Base-by-base conservation (phyloP, 1,140 invertebrate species). In the Solenopsis fugax region DNA sequence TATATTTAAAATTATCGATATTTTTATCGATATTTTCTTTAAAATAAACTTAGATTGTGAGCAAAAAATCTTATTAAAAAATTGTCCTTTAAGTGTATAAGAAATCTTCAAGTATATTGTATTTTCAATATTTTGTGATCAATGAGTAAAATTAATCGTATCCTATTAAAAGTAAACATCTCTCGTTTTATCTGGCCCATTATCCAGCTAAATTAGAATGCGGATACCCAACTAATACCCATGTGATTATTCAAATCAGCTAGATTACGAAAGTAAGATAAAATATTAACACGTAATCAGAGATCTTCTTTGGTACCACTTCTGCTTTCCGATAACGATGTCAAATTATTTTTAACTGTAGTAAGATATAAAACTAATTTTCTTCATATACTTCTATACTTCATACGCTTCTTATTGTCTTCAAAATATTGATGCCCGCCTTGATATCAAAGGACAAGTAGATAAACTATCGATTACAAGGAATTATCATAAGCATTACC, bases 131-230 rank as follows among this genome's bases (percentile, higher is more conserved):
- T 52, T 65, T 13, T 10, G n/a, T 77, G 2, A n/a, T 29, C 4
- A 67, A 67, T 67, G 16, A 16, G n/a, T 67, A 21, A 65, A 67
- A 67, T 34, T 52, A 78, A 48, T 1, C 45, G 24, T 65, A 34
- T 67, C 4, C 45, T 16, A 34, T 78, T 52, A 50, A 78, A 78
- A 65, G 29, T 65, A 52, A 67, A 16, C 37, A 65, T 37, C 7
- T 34, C n/a, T n/a, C 7, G 6, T 16, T 67, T 52, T 67, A 67
- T 80, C 41, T 29, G 13, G 48, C 7, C 13, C 37, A 80, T 80
- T 80, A 69, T 80, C 77, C 62, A 24, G 4, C 3, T 65, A 78
- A 78, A 78, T 78, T 54, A 80, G 29, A 69, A 29, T n/a, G 34
- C n/a, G 62, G 45, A 4, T 80, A 52, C n/a, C 29, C 45, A 52